Conservation (phyloP, 37 sponge, comb jelly and placozoan genomes). For the Diacarnus erythraeanus region DNA sequence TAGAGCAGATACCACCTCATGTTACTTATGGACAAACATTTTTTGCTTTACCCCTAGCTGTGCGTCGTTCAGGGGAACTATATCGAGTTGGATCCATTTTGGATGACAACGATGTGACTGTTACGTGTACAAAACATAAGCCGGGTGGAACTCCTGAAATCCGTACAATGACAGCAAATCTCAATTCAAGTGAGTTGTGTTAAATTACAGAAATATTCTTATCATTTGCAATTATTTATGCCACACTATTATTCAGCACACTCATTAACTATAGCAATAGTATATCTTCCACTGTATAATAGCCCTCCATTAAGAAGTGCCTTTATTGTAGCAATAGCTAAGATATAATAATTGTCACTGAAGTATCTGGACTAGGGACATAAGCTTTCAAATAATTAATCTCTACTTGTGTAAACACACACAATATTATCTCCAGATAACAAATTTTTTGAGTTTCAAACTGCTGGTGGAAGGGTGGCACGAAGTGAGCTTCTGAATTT, state of each 20-base stretch:
- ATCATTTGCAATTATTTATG: too few species aligned
- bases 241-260: too few species aligned
- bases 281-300: too few species aligned
- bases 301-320: too few species aligned
- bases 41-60: slow-evolving; percentile 11
- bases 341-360: too few species aligned
- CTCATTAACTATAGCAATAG: not conserved
- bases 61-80: slow-evolving; percentile 24
- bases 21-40: slow-evolving; percentile 21
- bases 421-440: too few species aligned
- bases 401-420: too few species aligned
- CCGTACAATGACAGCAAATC: not conserved
- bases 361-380: too few species aligned
- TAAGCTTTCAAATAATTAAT: too few species aligned
- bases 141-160: not conserved
- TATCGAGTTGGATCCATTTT: slow-evolving; percentile 18
- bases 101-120: slow-evolving; percentile 27
- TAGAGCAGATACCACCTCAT: slow-evolving; percentile 59
- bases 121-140: slow-evolving; percentile 27
- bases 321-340: too few species aligned
- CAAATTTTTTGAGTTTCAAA: slow-evolving; percentile 1
- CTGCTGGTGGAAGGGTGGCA: not conserved
- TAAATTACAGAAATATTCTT: too few species aligned
- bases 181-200: too few species aligned
- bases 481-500: not conserved